These are phyloP conservation scores for Mimas tiliae DNA, from an alignment of 2,888 invertebrate species.

Conservation along the genomic window DNA sequence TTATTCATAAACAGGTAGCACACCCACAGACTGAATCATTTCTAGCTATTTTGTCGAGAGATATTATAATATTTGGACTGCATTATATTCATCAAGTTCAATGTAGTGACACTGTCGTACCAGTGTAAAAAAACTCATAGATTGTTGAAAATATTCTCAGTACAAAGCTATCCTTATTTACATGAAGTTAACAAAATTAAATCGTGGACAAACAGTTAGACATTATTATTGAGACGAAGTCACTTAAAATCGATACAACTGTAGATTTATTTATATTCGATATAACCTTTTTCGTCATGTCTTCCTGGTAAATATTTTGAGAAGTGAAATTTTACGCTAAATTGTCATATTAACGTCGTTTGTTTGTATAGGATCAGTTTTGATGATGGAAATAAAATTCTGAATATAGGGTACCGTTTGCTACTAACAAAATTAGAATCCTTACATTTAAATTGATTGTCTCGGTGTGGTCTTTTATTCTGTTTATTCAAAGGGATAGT, in stretches of 20 bases:
- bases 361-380: constrained; percentile 18
- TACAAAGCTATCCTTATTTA: neutral
- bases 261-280: neutral
- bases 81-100: too few relatives aligned
- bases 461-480: neutral
- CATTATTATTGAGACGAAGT: neutral
- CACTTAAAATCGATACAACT: neutral
- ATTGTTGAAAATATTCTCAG: too few relatives aligned
- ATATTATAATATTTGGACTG: too few relatives aligned
- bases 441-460: neutral
- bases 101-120: too few relatives aligned
- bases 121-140: too few relatives aligned
- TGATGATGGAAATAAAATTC: constrained; percentile 6
- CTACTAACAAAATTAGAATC: too few relatives aligned
- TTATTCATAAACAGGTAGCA: too few relatives aligned
- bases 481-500: neutral
- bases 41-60: too few relatives aligned
- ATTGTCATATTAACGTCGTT: constrained; percentile 4
- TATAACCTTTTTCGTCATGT: constrained; percentile 24
- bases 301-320: constrained; percentile 32
- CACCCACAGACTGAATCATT: too few relatives aligned
- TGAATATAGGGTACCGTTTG: neutral
- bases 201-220: neutral
- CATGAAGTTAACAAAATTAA: neutral
- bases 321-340: neutral